Conservation (phyloP, 2,113 vertebrate species). For the Dolichallabes microphthalmus region DNA sequence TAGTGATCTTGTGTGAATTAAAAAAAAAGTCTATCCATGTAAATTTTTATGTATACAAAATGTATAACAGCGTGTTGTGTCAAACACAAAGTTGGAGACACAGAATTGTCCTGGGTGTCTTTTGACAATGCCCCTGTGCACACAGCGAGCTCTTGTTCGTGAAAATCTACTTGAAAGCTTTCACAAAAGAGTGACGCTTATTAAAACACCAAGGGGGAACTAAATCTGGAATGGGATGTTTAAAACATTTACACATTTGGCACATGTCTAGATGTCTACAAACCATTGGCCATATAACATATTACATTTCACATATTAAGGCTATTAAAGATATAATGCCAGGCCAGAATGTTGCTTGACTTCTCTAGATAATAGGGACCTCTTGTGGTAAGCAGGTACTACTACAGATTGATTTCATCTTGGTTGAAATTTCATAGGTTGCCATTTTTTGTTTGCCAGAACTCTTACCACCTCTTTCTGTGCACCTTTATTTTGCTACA, state of each 20-base stretch:
- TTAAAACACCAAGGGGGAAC: background rate
- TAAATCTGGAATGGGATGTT: background rate
- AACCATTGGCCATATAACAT: background rate
- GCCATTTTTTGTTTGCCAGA: background rate
- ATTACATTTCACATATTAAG: background rate
- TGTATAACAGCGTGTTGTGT: background rate
- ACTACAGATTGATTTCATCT: slow-evolving; percentile 13
- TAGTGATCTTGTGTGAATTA: background rate
- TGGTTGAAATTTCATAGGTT: background rate
- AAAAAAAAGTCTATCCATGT: background rate
- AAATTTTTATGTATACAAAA: background rate
- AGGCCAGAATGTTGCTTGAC: background rate
- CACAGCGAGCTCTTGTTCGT: too few relatives aligned
- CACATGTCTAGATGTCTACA: background rate
- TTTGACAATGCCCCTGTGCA: background rate
- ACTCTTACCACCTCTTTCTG: background rate
- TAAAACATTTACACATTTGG: background rate
- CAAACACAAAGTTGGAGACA: background rate
- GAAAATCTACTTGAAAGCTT: background rate
- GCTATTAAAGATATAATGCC: background rate
- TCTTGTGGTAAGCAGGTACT: slow-evolving; percentile 26
- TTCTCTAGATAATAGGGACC: slow-evolving; percentile 10
- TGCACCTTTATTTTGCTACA: slow-evolving; percentile 26
- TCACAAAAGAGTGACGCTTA: background rate
- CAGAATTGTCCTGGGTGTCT: background rate